Evolutionary conservation across 2,888 invertebrate genomes (phyloP).

Genomic region (Euzetes globulus): DNA sequence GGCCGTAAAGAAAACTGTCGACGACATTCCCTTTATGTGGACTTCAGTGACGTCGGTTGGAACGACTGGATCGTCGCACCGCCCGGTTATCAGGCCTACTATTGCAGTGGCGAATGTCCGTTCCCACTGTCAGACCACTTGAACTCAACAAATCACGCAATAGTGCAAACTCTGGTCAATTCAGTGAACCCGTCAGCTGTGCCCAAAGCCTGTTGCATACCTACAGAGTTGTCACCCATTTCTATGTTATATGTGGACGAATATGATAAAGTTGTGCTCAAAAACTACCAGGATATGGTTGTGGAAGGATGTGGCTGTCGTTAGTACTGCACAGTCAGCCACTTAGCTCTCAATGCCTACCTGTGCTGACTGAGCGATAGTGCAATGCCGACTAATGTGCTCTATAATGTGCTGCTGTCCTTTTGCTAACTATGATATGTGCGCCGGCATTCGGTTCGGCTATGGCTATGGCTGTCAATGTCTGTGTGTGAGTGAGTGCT

Average conservation of each 20-base stretch:
- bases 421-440: not conserved
- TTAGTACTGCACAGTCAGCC: slow-evolving; percentile 50
- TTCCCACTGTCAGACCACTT: slow-evolving; percentile 87
- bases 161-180: slow-evolving; percentile 93
- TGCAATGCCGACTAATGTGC: not conserved
- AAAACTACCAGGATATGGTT: slow-evolving; percentile 98
- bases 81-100: slow-evolving; percentile 89
- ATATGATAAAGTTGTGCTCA: slow-evolving; percentile 87
- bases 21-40: slow-evolving; percentile 80
- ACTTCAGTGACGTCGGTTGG: slow-evolving; percentile 95
- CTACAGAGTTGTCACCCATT: slow-evolving; percentile 84
- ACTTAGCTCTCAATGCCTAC: not conserved
- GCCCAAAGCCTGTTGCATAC: slow-evolving; percentile 95
- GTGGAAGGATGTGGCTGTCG: slow-evolving; percentile 97
- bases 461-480: slow-evolving; percentile 1
- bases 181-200: slow-evolving; percentile 81
- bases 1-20: slow-evolving; percentile 58
- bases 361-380: not conserved
- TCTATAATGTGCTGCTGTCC: not conserved
- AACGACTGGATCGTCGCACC: slow-evolving; percentile 98
- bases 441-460: not conserved
- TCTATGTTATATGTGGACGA: slow-evolving; percentile 95
- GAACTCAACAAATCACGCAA: slow-evolving; percentile 96
- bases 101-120: slow-evolving; percentile 89
- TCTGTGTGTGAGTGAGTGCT: slow-evolving; percentile 9